Conservation (phyloP, 2,113 vertebrate genomes). For the Rana temporaria region DNA sequence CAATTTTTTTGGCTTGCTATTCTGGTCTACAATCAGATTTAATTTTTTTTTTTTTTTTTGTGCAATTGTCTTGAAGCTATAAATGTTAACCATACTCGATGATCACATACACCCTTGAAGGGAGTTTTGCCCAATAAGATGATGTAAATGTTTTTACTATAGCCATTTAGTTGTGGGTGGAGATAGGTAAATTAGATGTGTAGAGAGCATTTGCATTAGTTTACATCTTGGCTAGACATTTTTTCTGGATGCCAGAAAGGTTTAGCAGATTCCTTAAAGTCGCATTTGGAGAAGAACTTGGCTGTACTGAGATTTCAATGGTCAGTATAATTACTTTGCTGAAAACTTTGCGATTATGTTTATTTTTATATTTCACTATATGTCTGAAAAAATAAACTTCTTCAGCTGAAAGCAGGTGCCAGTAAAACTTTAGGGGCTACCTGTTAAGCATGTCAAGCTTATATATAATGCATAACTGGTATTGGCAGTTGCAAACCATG, state of each 20-base stretch:
- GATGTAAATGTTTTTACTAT: background rate
- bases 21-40: constrained; percentile 12
- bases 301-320: background rate
- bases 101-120: background rate
- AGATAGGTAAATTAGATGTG: constrained; percentile 21
- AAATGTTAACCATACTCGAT: background rate
- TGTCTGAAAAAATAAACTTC: constrained; percentile 12
- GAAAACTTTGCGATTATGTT: constrained; percentile 21
- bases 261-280: background rate
- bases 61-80: background rate
- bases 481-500: too few relatives aligned
- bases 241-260: background rate
- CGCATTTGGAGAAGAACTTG: background rate
- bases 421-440: background rate
- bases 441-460: too few relatives aligned
- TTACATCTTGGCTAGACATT: background rate
- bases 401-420: constrained; percentile 3
- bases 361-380: constrained; percentile 39
- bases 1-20: background rate
- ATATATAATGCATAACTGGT: too few relatives aligned
- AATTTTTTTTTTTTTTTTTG: background rate
- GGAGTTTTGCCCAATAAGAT: constrained; percentile 6
- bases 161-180: background rate
- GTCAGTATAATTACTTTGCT: constrained; percentile 4
- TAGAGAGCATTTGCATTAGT: constrained; percentile 5